Evolutionary conservation across 2,888 invertebrate species (phyloP), one percentile per base, ranked within the genome.

Genomic region (Parnassius orleans): DNA sequence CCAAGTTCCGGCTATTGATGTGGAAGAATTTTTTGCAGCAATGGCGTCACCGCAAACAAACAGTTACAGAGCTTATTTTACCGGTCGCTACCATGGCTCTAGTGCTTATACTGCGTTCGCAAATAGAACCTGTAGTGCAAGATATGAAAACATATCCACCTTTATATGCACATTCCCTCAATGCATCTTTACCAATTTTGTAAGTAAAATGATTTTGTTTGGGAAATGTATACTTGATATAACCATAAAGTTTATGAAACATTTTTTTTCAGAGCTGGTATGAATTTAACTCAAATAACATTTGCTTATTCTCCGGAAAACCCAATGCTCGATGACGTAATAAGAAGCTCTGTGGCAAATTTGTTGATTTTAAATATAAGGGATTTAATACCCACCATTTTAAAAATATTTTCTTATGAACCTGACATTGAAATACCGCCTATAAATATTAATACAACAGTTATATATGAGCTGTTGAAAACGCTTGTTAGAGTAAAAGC

Each of bases 1-100:
- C 91, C 44, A 95, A 95, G 79, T 95, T 96, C 77, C 79, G 91
- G 12, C 87, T 97, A 66, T 86, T 97, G 64, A 92, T 96, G 82
- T 97, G 97, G 97, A 97, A 97, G 86, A 97, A 97, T 81, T 95
- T 94, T 86, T 82, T 95, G 3, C 93, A 96, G 52, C 96, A 96
- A 86, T 95, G 93, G 90, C 90, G 96, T 66, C 95, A 95, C 80
- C 94, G 93, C 57, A 67, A 93, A 51, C 95, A 95, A 77, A 95
- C 96, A 0, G 57, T 92, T 1, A 77, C 94, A 47, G 96, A 97
- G 81, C 83, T 97, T 11, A 60, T 95, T 0, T 79, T 95, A 52
- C 96, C 96, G 0, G 93, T 94, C 0, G 65, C 94, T 3, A 95
- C 96, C 66, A 93, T 94, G 66, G 78, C 94, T 0, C 80, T 97